A percentile compares a stretch with the other conserved stretches of the same genome.
phyloP scores from a whole-genome alignment of 2,888 invertebrate species.

The Pogonocherus hispidulus region DNA sequence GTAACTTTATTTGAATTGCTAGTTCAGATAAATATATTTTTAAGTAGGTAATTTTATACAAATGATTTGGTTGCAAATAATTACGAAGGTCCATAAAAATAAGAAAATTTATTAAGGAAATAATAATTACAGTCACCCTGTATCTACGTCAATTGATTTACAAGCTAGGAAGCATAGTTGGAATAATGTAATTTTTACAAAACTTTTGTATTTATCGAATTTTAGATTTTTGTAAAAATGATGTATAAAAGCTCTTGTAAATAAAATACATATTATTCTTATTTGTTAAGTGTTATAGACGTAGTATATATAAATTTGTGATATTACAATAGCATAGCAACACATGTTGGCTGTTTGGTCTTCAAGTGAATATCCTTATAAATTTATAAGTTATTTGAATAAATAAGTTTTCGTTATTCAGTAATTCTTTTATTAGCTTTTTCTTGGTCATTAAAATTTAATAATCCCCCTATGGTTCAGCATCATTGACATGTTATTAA shows the following conservation, averaged over 20 bases:
- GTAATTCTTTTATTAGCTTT: background rate
- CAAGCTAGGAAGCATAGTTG: background rate
- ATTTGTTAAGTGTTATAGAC: constrained; percentile 36
- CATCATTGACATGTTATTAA: too few relatives aligned
- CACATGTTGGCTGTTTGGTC: constrained; percentile 32
- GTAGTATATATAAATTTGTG: constrained; percentile 35
- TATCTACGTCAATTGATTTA: background rate
- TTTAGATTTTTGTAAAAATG: constrained; percentile 32
- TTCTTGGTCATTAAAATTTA: background rate
- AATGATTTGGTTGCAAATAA: too few relatives aligned
- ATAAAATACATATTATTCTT: constrained; percentile 27
- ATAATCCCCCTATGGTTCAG: background rate
- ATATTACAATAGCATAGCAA: constrained; percentile 32
- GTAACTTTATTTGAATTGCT: too few relatives aligned
- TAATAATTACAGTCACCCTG: background rate
- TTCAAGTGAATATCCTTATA: constrained; percentile 26
- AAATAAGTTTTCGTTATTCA: constrained; percentile 32
- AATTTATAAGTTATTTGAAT: constrained; percentile 29
- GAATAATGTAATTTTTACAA: constrained; percentile 30
- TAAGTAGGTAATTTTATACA: too few relatives aligned
- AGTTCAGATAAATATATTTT: too few relatives aligned
- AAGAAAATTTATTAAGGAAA: too few relatives aligned
- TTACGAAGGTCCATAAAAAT: too few relatives aligned
- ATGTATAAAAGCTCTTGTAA: constrained; percentile 27
- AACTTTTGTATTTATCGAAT: constrained; percentile 30